A percentile compares a stretch with the other conserved stretches of the same genome.
These are phyloP conservation scores for Pimpla rufipes DNA, from an alignment of 2,888 invertebrate species.

Conservation along the genomic window DNA sequence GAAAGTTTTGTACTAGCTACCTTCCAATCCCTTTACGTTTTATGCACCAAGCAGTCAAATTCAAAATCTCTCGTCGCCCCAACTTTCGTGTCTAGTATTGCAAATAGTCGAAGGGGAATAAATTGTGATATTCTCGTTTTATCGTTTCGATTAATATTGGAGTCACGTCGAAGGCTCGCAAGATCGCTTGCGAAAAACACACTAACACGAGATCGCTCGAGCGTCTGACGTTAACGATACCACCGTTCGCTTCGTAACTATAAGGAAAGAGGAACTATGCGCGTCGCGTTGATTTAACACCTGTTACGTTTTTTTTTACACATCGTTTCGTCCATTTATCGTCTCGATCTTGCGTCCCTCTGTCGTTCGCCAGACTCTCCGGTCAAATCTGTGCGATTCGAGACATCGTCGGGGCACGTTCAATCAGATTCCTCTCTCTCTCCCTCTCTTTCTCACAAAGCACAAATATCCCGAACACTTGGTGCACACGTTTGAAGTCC, in stretches of 20 bases:
- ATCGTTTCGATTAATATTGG: not conserved
- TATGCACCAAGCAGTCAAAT: slow-evolving; percentile 22
- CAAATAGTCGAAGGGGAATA: not conserved
- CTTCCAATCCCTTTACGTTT: slow-evolving; percentile 30
- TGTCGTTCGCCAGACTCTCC: slow-evolving; percentile 19
- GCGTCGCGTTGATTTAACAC: slow-evolving; percentile 45
- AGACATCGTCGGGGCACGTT: not conserved
- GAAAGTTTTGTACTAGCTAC: slow-evolving; percentile 53
- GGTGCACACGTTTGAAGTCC: slow-evolving; percentile 54
- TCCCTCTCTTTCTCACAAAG: slow-evolving; percentile 16
- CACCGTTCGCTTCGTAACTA: slow-evolving; percentile 11
- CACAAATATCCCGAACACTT: slow-evolving; percentile 53
- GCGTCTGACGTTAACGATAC: not conserved
- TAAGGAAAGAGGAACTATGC: slow-evolving; percentile 61
- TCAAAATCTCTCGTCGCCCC: slow-evolving; percentile 22
- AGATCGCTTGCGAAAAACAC: not conserved
- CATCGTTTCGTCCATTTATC: slow-evolving; percentile 28
- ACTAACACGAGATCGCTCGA: not conserved
- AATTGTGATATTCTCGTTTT: not conserved
- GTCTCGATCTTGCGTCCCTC: slow-evolving; percentile 19
- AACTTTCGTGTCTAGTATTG: slow-evolving; percentile 31
- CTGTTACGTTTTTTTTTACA: not conserved
- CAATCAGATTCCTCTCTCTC: not conserved
- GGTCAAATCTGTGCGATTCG: slow-evolving; percentile 19
- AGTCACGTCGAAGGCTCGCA: not conserved